Evolutionary conservation across 1,140 invertebrate species (phyloP).

Genomic region (Tetramorium parvispinum): DNA sequence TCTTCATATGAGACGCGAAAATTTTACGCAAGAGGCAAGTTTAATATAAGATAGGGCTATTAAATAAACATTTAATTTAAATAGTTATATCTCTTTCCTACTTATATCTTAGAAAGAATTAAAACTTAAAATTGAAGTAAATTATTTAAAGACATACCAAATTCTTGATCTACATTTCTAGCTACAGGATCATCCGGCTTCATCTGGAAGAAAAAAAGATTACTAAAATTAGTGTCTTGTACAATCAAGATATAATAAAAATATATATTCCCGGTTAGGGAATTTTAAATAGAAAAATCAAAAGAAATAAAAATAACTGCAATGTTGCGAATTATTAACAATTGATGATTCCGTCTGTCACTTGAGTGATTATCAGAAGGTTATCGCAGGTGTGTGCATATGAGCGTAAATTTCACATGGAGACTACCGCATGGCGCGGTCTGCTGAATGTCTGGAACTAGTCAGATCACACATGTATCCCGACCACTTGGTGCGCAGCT

Average conservation of each 20-base stretch:
- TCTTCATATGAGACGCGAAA: background rate
- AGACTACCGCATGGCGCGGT: conserved; percentile 51
- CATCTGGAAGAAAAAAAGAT: background rate
- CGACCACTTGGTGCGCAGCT: conserved; percentile 61
- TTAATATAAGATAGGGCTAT: background rate
- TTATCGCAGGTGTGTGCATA: conserved; percentile 31
- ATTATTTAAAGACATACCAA: background rate
- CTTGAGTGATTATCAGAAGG: conserved; percentile 46
- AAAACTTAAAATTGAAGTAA: background rate
- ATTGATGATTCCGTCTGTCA: background rate
- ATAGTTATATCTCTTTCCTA: background rate
- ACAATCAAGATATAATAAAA: background rate
- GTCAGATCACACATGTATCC: conserved; percentile 62
- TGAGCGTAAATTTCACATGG: conserved; percentile 52
- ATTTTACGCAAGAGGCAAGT: background rate
- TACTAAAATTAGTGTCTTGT: background rate
- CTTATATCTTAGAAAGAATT: background rate
- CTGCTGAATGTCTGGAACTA: conserved; percentile 48
- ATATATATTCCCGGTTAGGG: background rate
- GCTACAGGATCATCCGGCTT: background rate
- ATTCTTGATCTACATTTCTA: background rate
- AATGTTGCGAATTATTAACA: background rate
- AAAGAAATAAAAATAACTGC: background rate
- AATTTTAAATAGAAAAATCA: background rate
- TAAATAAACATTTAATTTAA: background rate